These are phyloP conservation scores for Myotis findleyi DNA, from an alignment of 2,797 vertebrate genomes.

Conservation along the genomic window DNA sequence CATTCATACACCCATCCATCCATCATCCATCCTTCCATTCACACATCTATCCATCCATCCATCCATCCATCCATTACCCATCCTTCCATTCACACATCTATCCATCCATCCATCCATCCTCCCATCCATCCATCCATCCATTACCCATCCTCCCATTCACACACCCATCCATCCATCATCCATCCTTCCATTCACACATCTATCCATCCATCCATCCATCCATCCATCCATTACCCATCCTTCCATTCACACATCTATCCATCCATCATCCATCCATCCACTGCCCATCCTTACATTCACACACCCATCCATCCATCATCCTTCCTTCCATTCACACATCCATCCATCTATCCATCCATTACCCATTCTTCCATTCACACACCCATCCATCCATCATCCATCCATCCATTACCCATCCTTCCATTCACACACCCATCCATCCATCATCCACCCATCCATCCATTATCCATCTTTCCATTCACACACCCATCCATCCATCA, in stretches of 20 bases:
- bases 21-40: too few species aligned
- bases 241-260: fast-evolving
- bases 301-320: fast-evolving
- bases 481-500: too few species aligned
- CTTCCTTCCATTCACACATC: fast-evolving
- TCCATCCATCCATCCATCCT: too few species aligned
- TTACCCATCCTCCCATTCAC: neutral
- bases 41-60: fast-evolving
- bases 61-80: neutral
- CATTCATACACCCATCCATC: fast-evolving
- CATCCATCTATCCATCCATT: fast-evolving
- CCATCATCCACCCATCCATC: too few species aligned
- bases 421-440: neutral
- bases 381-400: fast-evolving
- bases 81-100: too few species aligned
- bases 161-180: neutral
- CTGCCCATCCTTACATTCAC: fast-evolving
- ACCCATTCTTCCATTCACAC: fast-evolving
- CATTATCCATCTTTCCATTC: neutral
- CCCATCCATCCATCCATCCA: neutral
- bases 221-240: neutral
- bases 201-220: neutral
- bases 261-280: fast-evolving
- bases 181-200: neutral
- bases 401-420: fast-evolving